Conservation (phyloP, 1,140 invertebrate genomes). For the Diorhabda elongata region DNA sequence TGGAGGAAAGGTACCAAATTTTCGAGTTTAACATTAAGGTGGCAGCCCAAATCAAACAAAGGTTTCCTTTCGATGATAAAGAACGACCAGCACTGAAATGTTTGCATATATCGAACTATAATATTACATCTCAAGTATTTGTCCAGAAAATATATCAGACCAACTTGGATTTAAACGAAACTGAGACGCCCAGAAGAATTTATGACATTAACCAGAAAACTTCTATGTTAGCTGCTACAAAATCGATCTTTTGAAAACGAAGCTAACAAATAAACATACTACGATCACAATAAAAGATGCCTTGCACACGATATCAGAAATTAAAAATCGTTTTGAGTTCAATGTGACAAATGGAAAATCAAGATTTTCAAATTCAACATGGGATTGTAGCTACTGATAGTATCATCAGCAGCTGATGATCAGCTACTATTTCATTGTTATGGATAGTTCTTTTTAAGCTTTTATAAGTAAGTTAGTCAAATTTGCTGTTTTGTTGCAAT, state of each 20-base stretch:
- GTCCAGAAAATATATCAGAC: slow-evolving; percentile 18
- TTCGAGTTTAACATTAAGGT: background rate
- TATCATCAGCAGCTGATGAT: too few relatives aligned
- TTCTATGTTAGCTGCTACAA: background rate
- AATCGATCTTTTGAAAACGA: slow-evolving; percentile 7
- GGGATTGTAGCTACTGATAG: slow-evolving; percentile 3
- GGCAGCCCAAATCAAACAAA: background rate
- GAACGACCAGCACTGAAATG: slow-evolving; percentile 7
- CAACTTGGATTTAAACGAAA: slow-evolving; percentile 7
- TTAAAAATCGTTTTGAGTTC: slow-evolving; percentile 10
- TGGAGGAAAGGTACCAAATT: slow-evolving; percentile 17
- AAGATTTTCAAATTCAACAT: slow-evolving; percentile 6
- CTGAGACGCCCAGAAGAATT: background rate
- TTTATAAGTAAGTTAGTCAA: too few relatives aligned
- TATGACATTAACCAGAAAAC: background rate
- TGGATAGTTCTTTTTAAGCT: too few relatives aligned
- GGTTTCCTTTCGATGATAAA: background rate
- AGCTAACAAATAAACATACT: slow-evolving; percentile 9
- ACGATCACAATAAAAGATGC: slow-evolving; percentile 13
- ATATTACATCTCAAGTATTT: slow-evolving; percentile 13
- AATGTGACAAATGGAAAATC: slow-evolving; percentile 7
- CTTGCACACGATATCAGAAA: slow-evolving; percentile 7
- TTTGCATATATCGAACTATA: slow-evolving; percentile 4
- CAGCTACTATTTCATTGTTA: too few relatives aligned
- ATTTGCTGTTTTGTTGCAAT: too few relatives aligned